A percentile compares a stretch with the other conserved stretches of the same genome.
These are phyloP conservation scores for Nomada ferruginata DNA, from an alignment of 2,888 invertebrate species.

Conservation along the genomic window DNA sequence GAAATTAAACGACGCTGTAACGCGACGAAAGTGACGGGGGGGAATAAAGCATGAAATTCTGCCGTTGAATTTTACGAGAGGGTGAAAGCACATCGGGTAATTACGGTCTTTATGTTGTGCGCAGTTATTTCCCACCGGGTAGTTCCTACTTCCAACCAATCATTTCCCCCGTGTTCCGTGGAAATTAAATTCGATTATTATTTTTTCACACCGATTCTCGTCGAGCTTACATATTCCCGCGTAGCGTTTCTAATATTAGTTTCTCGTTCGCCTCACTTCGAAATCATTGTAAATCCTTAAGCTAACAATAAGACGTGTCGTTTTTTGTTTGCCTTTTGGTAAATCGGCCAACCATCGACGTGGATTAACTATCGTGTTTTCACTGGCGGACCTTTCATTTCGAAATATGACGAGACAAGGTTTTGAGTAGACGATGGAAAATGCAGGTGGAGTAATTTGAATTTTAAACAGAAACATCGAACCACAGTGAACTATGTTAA, in stretches of 20 bases:
- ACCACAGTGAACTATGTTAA: no score
- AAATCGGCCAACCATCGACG: no score
- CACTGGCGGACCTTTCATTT: no score
- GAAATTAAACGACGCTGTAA: constrained; percentile 11
- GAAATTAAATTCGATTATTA: constrained; percentile 64
- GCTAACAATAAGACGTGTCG: no score
- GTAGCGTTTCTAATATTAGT: neutral
- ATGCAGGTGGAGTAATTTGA: no score
- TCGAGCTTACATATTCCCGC: constrained; percentile 13
- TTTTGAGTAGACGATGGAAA: no score
- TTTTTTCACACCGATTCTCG: constrained; percentile 11
- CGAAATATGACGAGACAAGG: no score
- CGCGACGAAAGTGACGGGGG: constrained; percentile 6
- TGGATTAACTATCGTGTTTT: no score
- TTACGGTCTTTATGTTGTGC: constrained; percentile 44
- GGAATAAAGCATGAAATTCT: constrained; percentile 29
- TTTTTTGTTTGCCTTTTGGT: no score
- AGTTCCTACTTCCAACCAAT: constrained; percentile 7
- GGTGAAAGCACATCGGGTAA: constrained; percentile 48
- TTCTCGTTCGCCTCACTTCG: neutral
- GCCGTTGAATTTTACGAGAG: constrained; percentile 49
- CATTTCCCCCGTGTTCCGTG: constrained; percentile 11
- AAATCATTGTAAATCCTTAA: no score
- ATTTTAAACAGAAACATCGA: no score
- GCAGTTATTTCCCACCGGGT: constrained; percentile 41